Evolutionary conservation across 2,113 vertebrate genomes (phyloP).

Genomic region (Ptychochromis oligacanthus): DNA sequence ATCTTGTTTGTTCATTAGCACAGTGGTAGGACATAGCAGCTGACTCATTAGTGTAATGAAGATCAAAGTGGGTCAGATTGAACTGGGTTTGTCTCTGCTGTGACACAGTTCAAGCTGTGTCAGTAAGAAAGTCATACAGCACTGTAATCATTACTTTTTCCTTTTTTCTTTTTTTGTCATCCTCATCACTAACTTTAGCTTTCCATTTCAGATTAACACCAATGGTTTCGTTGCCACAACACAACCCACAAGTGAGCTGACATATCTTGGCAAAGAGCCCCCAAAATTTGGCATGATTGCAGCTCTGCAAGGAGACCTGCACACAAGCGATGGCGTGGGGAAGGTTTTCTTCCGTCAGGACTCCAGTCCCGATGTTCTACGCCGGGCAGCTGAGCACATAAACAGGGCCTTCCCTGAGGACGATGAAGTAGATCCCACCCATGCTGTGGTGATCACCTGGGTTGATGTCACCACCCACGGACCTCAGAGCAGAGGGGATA

Average conservation of each 20-base stretch:
- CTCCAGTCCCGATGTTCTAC: constrained; percentile 74
- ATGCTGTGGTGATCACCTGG: constrained; percentile 87
- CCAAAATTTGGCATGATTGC: constrained; percentile 85
- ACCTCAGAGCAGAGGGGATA: constrained; percentile 56
- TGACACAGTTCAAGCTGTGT: constrained; percentile 10
- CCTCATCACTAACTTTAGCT: constrained; percentile 7
- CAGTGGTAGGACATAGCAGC: constrained; percentile 43
- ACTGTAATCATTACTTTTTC: neutral
- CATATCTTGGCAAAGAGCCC: constrained; percentile 85
- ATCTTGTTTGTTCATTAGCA: constrained; percentile 56
- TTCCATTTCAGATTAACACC: constrained; percentile 84
- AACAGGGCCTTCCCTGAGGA: constrained; percentile 84
- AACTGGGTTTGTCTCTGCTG: constrained; percentile 3
- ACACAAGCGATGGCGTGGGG: constrained; percentile 85
- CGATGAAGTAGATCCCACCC: constrained; percentile 76
- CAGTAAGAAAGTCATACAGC: neutral
- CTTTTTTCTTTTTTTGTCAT: constrained; percentile 9
- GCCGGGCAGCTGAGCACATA: constrained; percentile 78
- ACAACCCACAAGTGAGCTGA: constrained; percentile 79
- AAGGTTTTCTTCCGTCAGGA: constrained; percentile 89
- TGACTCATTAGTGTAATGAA: constrained; percentile 65
- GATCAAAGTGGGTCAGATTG: constrained; percentile 57
- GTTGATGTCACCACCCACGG: constrained; percentile 79
- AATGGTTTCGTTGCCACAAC: constrained; percentile 88
- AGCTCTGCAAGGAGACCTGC: constrained; percentile 88